These are phyloP conservation scores for Drosophila virilis DNA, from an alignment of 1,140 invertebrate genomes.

Conservation along the genomic window DNA sequence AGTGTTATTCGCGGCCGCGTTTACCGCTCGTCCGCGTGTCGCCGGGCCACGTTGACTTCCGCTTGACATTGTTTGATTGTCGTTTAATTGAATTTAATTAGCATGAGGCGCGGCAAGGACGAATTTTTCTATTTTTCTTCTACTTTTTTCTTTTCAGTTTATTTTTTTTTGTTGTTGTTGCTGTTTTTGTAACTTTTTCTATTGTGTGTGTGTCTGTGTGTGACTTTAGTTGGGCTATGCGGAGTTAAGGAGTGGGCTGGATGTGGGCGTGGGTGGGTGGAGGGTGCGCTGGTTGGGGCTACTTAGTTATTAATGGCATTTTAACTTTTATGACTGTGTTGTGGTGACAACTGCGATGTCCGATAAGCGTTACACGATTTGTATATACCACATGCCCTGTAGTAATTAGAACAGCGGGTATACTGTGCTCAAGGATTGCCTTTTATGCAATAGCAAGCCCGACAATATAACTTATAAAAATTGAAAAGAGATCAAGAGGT, in stretches of 20 bases:
- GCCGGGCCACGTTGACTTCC: conserved; percentile 58
- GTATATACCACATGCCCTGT: conserved; percentile 3
- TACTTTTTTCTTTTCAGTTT: conserved; percentile 9
- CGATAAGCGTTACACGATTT: conserved; percentile 20
- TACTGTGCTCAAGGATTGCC: not conserved
- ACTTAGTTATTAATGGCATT: conserved; percentile 71
- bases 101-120: conserved; percentile 72
- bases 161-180: conserved; percentile 1
- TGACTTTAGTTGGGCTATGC: conserved; percentile 1
- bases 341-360: conserved; percentile 52
- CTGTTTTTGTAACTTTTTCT: not conserved
- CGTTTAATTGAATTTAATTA: conserved; percentile 84
- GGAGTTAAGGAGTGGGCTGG: not conserved
- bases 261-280: not conserved
- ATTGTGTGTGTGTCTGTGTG: conserved; percentile 19
- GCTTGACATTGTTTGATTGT: conserved; percentile 84
- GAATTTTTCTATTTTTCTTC: conserved; percentile 23
- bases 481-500: too few relatives aligned
- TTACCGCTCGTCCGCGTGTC: conserved; percentile 35
- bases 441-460: too few relatives aligned
- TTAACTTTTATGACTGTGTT: conserved; percentile 73
- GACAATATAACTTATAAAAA: too few relatives aligned
- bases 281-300: conserved; percentile 12
- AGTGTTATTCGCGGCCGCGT: conserved; percentile 45
- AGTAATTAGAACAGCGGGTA: not conserved